These are phyloP conservation scores for Petrocephalus zakoni DNA, from an alignment of 2,113 vertebrate genomes.

Conservation along the genomic window DNA sequence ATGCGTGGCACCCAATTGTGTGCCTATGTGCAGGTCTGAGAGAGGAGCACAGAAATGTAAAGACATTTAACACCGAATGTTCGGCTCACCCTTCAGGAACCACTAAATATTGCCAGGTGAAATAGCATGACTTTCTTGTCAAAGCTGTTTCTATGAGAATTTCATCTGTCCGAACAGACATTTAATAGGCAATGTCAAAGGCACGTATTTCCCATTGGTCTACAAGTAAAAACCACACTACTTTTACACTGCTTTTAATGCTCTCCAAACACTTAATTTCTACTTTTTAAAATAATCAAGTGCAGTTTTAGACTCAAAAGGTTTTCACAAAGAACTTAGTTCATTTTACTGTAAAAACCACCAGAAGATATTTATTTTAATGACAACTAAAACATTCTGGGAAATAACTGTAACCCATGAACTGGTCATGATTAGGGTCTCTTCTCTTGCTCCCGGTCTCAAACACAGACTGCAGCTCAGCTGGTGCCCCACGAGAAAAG, in stretches of 20 bases:
- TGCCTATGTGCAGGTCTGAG: neutral
- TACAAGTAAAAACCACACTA: neutral
- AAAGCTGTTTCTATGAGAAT: neutral
- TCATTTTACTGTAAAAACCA: neutral
- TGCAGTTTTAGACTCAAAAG: neutral
- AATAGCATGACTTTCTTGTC: neutral
- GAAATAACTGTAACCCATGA: no score
- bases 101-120: neutral
- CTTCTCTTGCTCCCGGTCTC: neutral
- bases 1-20: neutral
- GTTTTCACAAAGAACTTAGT: neutral
- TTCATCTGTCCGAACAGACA: neutral
- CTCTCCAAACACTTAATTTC: neutral
- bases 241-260: neutral
- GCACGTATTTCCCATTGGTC: neutral
- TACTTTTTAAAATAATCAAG: neutral
- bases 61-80: neutral
- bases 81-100: neutral
- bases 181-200: constrained; percentile 7
- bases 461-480: neutral
- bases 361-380: neutral
- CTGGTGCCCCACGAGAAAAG: neutral
- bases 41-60: neutral
- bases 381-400: no score
- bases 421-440: no score